Base-by-base conservation (phyloP, 1,140 invertebrate genomes). In the Hermetia illucens region DNA sequence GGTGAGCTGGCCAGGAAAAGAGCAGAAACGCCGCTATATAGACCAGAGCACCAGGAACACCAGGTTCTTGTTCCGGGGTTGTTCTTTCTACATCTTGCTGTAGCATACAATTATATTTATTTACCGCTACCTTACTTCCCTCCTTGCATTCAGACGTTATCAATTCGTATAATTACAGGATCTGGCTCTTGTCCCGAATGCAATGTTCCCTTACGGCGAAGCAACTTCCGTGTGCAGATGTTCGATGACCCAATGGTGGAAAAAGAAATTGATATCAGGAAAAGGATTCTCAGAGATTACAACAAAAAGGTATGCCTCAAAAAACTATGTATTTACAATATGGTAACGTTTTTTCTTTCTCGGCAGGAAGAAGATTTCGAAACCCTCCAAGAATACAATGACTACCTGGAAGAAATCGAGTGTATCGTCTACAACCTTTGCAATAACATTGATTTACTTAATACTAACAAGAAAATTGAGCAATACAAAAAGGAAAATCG, bases 191-290 rank as follows among this genome's bases (percentile, higher is more conserved):
- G 94, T 62, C 89, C 90, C 22, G 85, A 92, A 60, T 98, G 94
- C 66, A 72, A 77, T 46, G 82, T 88, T 24, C 74, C 85, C 4
- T 59, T 99, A 21, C 68, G 90, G 8, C 71, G 90, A 49, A 82
- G 74, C 50, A 92, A 94, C 58, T 98, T 95, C 60, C 72, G 93
- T 27, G 73, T 94, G 15, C 92, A 97, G 53, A 63, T 96, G 4
- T 98, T 98, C 58, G 94, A 98, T 69, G 93, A 98, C 71, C 64
- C 92, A 2, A 72, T 72, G 63, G 85, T 98, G 2, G 95, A 99
- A 64, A 96, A 97, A 57, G 95, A 99, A 70, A 79, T 98, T 6
- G 92, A 97, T 50, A 94, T 98, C 47, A 67, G 95, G 15, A 87
- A 83, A 56, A 72, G 80, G 50, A 75, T 97, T 19, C 57, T 94